These are phyloP conservation scores for Drosophila ficusphila DNA, from an alignment of 1,140 invertebrate genomes.

Conservation along the genomic window DNA sequence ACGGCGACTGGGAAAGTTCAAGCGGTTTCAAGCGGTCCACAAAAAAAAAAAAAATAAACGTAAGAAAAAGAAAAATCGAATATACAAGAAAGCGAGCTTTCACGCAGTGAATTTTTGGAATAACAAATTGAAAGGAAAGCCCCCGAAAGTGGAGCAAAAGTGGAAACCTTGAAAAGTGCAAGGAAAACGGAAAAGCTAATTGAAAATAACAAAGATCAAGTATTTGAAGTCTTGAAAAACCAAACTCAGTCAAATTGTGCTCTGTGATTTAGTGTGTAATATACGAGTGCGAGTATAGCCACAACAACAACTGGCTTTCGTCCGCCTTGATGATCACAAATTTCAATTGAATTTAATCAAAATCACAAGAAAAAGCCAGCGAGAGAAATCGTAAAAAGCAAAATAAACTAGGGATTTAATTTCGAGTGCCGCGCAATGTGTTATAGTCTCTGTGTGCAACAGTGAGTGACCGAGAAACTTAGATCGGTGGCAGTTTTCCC, in stretches of 20 bases:
- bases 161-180: conserved; percentile 40
- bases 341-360: conserved; percentile 84
- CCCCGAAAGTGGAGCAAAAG: conserved; percentile 22
- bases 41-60: not conserved
- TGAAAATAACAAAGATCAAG: conserved; percentile 7
- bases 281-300: conserved; percentile 15
- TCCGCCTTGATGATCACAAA: conserved; percentile 66
- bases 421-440: conserved; percentile 56
- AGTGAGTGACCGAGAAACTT: conserved; percentile 76
- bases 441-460: conserved; percentile 25
- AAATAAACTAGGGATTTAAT: conserved; percentile 65
- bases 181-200: conserved; percentile 9
- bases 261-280: conserved; percentile 3
- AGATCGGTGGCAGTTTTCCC: conserved; percentile 38
- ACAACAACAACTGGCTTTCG: conserved; percentile 36
- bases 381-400: conserved; percentile 41
- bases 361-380: conserved; percentile 65
- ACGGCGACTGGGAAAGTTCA: conserved; percentile 68
- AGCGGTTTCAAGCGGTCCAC: conserved; percentile 24
- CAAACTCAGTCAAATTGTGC: conserved; percentile 8
- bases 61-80: not conserved
- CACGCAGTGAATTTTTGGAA: not conserved
- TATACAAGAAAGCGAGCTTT: conserved; percentile 1
- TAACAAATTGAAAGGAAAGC: conserved; percentile 10
- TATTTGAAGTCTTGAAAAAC: conserved; percentile 1